Conservation (phyloP, 2,113 vertebrate species). For the Myocastor coypus region DNA sequence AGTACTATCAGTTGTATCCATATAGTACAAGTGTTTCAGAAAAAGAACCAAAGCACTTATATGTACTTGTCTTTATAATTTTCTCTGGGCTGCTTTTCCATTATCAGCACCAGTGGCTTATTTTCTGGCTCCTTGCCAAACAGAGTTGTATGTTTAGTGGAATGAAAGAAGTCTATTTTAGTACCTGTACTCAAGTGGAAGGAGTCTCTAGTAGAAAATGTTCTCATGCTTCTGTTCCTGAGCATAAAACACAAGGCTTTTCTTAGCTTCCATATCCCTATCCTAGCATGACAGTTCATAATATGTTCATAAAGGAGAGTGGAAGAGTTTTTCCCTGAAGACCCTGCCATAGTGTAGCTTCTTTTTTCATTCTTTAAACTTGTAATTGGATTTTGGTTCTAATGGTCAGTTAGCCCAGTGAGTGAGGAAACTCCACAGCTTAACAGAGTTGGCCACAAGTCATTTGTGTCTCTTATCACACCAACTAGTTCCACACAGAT, state of each 20-base stretch:
- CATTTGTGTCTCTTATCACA: not conserved
- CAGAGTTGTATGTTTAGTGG: not conserved
- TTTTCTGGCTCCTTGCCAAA: not conserved
- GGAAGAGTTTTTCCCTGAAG: not conserved
- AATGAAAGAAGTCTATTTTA: not conserved
- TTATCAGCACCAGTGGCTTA: not conserved
- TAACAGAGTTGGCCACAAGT: not conserved
- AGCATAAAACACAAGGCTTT: not conserved
- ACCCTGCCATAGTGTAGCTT: not conserved
- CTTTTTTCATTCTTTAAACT: not conserved
- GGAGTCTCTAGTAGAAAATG: not conserved
- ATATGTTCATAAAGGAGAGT: not conserved
- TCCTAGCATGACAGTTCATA: not conserved
- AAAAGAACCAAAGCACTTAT: not conserved
- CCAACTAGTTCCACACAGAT: not conserved
- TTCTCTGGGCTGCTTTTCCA: not conserved
- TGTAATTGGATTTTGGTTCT: not conserved
- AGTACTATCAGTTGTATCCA: not conserved
- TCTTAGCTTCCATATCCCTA: not conserved
- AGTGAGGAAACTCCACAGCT: not conserved
- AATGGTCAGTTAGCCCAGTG: too few species aligned
- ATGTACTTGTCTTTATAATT: not conserved
- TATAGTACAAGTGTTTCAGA: not conserved
- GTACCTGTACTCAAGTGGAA: not conserved
- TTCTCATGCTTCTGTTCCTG: not conserved